Evolutionary conservation across 2,797 vertebrate genomes (phyloP), one percentile per base, ranked within the genome.

Genomic region (Pogoniulus pusillus): DNA sequence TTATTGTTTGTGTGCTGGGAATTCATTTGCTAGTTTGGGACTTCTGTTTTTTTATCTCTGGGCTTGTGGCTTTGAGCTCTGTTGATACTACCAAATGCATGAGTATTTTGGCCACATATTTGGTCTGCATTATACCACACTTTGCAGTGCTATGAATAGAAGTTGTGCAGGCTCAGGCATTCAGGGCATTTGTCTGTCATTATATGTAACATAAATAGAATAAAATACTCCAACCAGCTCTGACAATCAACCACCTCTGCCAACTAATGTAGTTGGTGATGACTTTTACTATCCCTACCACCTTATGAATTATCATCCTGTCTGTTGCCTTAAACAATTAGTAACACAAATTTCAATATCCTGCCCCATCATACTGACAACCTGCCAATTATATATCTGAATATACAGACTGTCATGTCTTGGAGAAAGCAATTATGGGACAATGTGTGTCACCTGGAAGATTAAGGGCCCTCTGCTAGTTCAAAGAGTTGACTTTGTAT

Each of bases 251-350:
- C n/a, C 17, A 29, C 23, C n/a, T 57, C 10, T 53, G 57, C 37
- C 69, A 91, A 55, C 30, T 85, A 78, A 80, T 82, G 6, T 43
- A 37, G 86, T 92, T 95, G 86, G 54, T 65, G 57, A 63, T 34
- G 27, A 53, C 39, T 87, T 91, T 87, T 68, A 59, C 78, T 83
- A 29, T 83, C 68, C 34, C 55, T 59, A 15, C 23, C 7, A 12
- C 16, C 29, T 91, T 91, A 83, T 92, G 59, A 92, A 84, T 93
- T 74, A 58, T 65, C 83, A 72, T 47, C n/a, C 53, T 85, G 80
- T 55, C 89, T 66, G 78, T 93, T 94, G 49, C 60, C 80, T 94
- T 93, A 92, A 94, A 81, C 82, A 82, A 85, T 91, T 76, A 89
- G 57, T 71, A 80, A 70, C 59, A 69, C 37, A 85, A 77, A 87